Evolutionary conservation across 2,797 vertebrate genomes (phyloP).

Genomic region (Tangara arthus): DNA sequence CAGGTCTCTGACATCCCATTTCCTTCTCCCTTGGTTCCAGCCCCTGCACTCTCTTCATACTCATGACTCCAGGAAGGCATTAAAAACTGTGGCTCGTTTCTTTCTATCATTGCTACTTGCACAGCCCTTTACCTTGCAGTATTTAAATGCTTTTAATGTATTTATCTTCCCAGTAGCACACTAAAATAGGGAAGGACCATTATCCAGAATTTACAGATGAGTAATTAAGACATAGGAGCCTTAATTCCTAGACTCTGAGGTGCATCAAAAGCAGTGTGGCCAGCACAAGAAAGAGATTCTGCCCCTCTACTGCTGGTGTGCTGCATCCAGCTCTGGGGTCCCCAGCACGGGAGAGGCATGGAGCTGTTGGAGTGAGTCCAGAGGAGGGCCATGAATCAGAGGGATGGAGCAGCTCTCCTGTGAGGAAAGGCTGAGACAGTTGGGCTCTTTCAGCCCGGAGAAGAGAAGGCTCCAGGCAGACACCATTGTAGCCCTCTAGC

Average conservation of each 20-base stretch:
- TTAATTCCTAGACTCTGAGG: background rate
- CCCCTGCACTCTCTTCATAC: background rate
- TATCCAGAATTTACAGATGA: background rate
- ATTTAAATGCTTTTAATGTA: background rate
- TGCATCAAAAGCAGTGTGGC: rapidly evolving
- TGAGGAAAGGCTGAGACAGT: background rate
- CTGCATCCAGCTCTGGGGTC: background rate
- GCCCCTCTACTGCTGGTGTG: background rate
- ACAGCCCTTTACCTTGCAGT: background rate
- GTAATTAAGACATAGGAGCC: background rate
- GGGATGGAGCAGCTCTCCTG: background rate
- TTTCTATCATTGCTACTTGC: background rate
- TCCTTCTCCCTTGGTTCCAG: background rate
- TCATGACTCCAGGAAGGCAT: background rate
- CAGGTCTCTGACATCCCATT: background rate
- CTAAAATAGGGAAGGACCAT: background rate
- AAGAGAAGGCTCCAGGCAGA: background rate
- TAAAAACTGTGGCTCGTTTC: background rate
- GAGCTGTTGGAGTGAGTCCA: background rate
- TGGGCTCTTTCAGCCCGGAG: background rate
- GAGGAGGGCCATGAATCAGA: background rate
- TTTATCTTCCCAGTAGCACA: background rate
- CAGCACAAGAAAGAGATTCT: background rate
- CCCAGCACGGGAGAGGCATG: background rate
- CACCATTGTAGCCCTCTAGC: rapidly evolving